Evolutionary conservation across 2,888 invertebrate genomes (phyloP), one percentile per base, ranked within the genome.

Genomic region (Erebia palarica): DNA sequence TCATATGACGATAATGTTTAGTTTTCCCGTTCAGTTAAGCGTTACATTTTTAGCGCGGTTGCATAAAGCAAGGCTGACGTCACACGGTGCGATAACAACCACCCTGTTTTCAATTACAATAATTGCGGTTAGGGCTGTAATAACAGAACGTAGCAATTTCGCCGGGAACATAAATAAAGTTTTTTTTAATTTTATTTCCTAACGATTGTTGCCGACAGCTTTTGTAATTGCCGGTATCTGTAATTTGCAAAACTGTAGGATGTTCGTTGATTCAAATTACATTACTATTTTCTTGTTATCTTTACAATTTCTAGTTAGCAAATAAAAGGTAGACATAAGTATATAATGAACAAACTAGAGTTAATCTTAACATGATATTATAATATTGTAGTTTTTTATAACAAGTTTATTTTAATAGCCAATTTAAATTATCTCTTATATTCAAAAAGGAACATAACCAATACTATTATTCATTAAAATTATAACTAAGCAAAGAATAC

Each of bases 31-130:
- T 67, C 58, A 47, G 21, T 27, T 21, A 59, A 55, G 42, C 49
- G 66, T 69, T 63, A 66, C 66, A 70, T 68, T 74, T 65, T 63
- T 70, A 69, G 64, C 68, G 55, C 59, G 66, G 70, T 70, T 75
- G 75, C 75, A 76, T 76, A 75, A 75, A 77, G 68, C 74, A 72
- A 71, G 71, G 59, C 75, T 83, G 83, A 84, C 86, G 84, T 87
- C 86, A 86, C 81, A 80, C 77, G 76, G 78, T 74, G 79, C 76
- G 78, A 80, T 87, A 89, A 89, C 87, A 82, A 86, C 86, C 85
- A 84, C 87, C 87, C 84, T 79, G 86, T 88, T 90, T 92, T 92
- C 92, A 92, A 92, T 92, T 92, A 90, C 91, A 84, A 84, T 91
- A 90, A 92, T 91, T 90, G 89, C 85, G 86, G 86, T 84, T 80